Evolutionary conservation across 2,888 invertebrate species (phyloP).

Genomic region (Morpho deidamia): DNA sequence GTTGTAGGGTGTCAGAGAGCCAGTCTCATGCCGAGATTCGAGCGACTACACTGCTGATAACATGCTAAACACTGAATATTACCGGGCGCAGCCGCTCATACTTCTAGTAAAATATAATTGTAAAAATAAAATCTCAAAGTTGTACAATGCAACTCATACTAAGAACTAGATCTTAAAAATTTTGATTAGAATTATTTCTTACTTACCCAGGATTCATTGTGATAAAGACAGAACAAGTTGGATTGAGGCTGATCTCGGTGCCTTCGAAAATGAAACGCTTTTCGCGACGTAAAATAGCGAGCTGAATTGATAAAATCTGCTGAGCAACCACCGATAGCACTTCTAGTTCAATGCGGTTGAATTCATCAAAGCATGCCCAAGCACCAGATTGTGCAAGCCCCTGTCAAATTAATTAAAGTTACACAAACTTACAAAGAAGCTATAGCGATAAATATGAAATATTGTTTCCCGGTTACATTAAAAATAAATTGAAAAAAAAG

Average conservation of each 20-base stretch:
- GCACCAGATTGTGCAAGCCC: slow-evolving; percentile 94
- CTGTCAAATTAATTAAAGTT: slow-evolving; percentile 42
- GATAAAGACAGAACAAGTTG: slow-evolving; percentile 93
- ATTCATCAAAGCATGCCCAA: slow-evolving; percentile 97
- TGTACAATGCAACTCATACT: too few relatives aligned
- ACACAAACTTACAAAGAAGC: too few relatives aligned
- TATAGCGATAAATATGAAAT: too few relatives aligned
- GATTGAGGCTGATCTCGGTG: slow-evolving; percentile 91
- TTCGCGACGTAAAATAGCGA: slow-evolving; percentile 87
- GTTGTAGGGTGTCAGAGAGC: too few relatives aligned
- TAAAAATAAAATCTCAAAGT: too few relatives aligned
- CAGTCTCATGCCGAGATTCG: too few relatives aligned
- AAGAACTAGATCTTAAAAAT: neutral
- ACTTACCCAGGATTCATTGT: slow-evolving; percentile 95
- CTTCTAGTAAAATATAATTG: too few relatives aligned
- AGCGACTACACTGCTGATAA: too few relatives aligned
- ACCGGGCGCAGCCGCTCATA: too few relatives aligned
- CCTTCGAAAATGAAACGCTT: slow-evolving; percentile 94
- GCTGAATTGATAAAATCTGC: slow-evolving; percentile 94
- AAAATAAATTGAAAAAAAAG: too few relatives aligned
- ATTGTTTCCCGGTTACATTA: too few relatives aligned
- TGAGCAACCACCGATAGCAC: slow-evolving; percentile 96
- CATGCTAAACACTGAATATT: too few relatives aligned
- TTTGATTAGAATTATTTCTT: neutral
- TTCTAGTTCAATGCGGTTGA: slow-evolving; percentile 95